Conservation (phyloP, 2,888 invertebrate species). For the Drosophila seclusa region DNA sequence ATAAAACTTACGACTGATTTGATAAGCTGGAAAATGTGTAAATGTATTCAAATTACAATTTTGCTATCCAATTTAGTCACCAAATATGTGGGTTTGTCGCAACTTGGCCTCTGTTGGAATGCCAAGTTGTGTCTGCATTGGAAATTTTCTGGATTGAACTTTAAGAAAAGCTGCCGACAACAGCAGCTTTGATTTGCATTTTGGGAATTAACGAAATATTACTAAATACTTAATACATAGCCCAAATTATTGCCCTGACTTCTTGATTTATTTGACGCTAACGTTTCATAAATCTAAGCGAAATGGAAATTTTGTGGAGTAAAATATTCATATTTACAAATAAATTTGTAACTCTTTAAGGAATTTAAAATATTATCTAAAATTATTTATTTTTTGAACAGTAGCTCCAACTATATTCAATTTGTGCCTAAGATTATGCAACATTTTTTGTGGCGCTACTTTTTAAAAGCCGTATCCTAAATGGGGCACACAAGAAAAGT, state of each 20-base stretch:
- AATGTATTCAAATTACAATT: slow-evolving; percentile 67
- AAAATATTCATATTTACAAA: background rate
- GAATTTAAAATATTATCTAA: background rate
- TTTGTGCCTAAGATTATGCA: slow-evolving; percentile 33
- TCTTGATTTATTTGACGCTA: slow-evolving; percentile 10
- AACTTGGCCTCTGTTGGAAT: slow-evolving; percentile 12
- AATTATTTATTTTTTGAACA: background rate
- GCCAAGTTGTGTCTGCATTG: slow-evolving; percentile 19
- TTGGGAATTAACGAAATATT: slow-evolving; percentile 25
- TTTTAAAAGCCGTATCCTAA: background rate
- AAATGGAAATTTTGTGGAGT: background rate
- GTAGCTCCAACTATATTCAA: background rate
- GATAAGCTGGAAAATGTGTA: slow-evolving; percentile 55
- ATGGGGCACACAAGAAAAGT: background rate
- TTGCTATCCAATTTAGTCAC: slow-evolving; percentile 32
- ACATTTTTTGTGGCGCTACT: background rate
- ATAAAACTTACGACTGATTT: slow-evolving; percentile 16
- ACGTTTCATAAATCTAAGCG: background rate
- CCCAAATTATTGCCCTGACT: background rate
- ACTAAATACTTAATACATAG: background rate
- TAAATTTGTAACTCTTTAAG: background rate
- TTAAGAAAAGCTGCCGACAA: slow-evolving; percentile 28
- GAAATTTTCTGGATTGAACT: slow-evolving; percentile 40
- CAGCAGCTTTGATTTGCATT: slow-evolving; percentile 40
- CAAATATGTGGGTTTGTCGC: slow-evolving; percentile 37